Base-by-base conservation (phyloP, 2,888 invertebrate genomes). In the Megamerina dolium region DNA sequence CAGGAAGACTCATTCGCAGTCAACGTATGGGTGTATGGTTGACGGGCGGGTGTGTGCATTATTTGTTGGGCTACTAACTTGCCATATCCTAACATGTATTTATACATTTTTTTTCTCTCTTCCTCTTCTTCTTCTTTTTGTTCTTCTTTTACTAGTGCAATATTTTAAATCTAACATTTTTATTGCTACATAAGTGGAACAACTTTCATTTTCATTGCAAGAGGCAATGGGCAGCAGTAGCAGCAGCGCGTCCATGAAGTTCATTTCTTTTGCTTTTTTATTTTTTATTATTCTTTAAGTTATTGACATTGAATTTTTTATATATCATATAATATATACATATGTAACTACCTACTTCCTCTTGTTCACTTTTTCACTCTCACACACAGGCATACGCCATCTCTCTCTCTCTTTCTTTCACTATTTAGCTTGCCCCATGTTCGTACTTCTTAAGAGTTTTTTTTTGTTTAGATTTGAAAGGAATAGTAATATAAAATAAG, bases 151-250 rank as follows among this genome's bases (percentile, higher is more conserved):
- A 47, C 32, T 43, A 46, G 49, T 55, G 63, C 61, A 61, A 64
- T 63, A 61, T 61, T 58, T 63, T 60, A 61, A 61, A 58, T 61
- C 54, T 52, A 60, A 60, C 64, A 63, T 61, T 61, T 61, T 64
- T 64, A 62, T 60, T 61, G 57, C 63, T 47, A 46, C 42, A 48
- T 51, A 50, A 54, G 52, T 53, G 51, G 46, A 52, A 49, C 46
- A 49, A 45, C 45, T 49, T 49, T 49, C 33, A 33, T 43, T 45
- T 45, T 48, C 48, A 29, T 38, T 39, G 35, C 19, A 30, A 27
- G 20, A 13, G 29, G 41, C 35, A 32, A 31, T 41, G 37, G 37
- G 30, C 19, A 37, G 29, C 14, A 30, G 13, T 21, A 29, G 29
- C 12, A 18, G 33, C 16, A 20, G 12, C 13, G 14, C 5, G 4